Conservation (phyloP, 2,888 invertebrate species). For the Ormyrus nitidulus region DNA sequence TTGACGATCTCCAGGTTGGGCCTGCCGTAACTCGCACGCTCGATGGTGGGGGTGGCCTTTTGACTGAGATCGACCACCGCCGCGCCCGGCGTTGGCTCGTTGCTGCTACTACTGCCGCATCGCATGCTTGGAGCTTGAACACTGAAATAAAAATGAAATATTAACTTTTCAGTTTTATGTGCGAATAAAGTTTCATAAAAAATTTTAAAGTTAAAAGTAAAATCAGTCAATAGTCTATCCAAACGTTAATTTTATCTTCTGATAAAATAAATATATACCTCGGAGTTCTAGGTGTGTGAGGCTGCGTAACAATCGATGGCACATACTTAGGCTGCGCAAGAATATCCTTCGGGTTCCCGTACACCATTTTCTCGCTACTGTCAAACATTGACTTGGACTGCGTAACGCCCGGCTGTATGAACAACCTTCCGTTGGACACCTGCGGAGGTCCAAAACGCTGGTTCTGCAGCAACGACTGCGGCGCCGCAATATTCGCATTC, state of each 20-base stretch:
- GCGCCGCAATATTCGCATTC: slow-evolving; percentile 64
- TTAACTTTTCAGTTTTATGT: not conserved
- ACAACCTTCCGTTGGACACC: slow-evolving; percentile 65
- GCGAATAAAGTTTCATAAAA: too few relatives aligned
- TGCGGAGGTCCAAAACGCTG: slow-evolving; percentile 67
- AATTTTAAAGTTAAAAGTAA: too few relatives aligned
- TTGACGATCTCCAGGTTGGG: slow-evolving; percentile 79
- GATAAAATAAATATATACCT: slow-evolving; percentile 19
- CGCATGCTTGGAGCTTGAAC: slow-evolving; percentile 9
- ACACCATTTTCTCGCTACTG: slow-evolving; percentile 81
- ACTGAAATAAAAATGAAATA: slow-evolving; percentile 10
- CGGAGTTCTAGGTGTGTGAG: slow-evolving; percentile 44
- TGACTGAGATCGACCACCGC: slow-evolving; percentile 80
- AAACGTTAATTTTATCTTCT: not conserved
- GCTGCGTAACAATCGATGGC: slow-evolving; percentile 42
- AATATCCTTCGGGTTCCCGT: slow-evolving; percentile 85
- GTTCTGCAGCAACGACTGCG: slow-evolving; percentile 54
- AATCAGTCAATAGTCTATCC: too few relatives aligned
- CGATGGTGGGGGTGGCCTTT: slow-evolving; percentile 71
- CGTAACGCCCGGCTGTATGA: slow-evolving; percentile 77
- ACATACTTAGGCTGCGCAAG: slow-evolving; percentile 77
- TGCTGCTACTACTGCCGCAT: slow-evolving; percentile 3
- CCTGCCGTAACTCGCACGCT: slow-evolving; percentile 59
- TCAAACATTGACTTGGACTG: slow-evolving; percentile 83
- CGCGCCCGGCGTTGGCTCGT: slow-evolving; percentile 13